A percentile compares a stretch with the other conserved stretches of the same genome.
Conservation (phyloP, 2,888 invertebrate species). For the Barypeithes pellucidus region DNA sequence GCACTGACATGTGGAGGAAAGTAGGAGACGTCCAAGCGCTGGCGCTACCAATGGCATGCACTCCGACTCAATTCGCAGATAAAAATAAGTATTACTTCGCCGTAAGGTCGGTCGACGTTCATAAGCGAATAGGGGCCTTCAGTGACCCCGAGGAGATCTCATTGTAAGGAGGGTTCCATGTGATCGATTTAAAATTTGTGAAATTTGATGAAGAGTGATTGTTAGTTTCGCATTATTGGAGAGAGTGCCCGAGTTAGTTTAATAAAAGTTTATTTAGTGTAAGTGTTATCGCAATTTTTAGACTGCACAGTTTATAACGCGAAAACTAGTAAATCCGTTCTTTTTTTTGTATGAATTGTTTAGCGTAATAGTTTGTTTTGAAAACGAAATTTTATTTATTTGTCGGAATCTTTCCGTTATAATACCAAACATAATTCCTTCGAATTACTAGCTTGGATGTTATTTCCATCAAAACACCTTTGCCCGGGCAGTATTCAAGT, state of each 20-base stretch:
- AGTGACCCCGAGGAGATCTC: conserved; percentile 86
- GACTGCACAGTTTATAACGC: neutral
- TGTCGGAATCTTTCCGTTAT: no score
- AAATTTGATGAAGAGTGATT: neutral
- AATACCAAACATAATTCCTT: no score
- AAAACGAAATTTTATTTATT: no score
- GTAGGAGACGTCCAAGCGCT: conserved; percentile 96
- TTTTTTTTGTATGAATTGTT: no score
- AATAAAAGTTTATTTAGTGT: neutral
- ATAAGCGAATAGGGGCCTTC: conserved; percentile 87
- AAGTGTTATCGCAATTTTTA: neutral
- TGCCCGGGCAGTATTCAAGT: no score
- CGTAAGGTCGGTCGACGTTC: conserved; percentile 90
- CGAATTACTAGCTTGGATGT: no score
- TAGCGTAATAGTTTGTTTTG: no score
- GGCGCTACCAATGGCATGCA: conserved; percentile 96
- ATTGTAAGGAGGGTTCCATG: conserved; percentile 68
- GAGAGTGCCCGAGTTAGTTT: neutral
- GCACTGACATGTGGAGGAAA: conserved; percentile 89
- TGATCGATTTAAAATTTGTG: no score
- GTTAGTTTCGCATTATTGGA: neutral
- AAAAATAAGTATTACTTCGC: conserved; percentile 95
- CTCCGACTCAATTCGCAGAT: conserved; percentile 91
- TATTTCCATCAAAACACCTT: no score
- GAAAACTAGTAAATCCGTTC: neutral